A percentile compares a stretch with the other conserved stretches of the same genome.
phyloP scores from a whole-genome alignment of 2,113 vertebrate genomes.

The Bubo scandiacus region DNA sequence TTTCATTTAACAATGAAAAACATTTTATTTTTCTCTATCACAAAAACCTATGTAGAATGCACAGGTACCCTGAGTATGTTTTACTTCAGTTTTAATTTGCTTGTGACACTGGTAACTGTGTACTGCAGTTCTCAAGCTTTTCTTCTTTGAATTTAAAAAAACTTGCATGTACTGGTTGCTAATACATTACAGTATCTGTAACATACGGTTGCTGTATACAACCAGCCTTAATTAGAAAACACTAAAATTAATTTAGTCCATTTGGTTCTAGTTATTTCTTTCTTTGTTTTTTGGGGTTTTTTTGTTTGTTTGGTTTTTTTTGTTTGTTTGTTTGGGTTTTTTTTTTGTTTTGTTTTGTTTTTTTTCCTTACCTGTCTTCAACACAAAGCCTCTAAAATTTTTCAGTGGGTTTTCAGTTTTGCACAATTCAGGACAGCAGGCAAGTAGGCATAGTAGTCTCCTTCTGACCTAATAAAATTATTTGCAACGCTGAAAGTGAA shows the following conservation, averaged over 20 bases:
- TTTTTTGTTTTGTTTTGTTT: not conserved
- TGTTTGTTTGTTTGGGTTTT: too few relatives aligned
- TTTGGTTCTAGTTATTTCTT: not conserved
- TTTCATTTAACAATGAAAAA: not conserved
- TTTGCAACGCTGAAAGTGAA: not conserved
- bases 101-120: not conserved
- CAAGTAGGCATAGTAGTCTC: not conserved
- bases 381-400: not conserved
- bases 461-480: not conserved
- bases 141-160: not conserved
- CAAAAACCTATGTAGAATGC: not conserved
- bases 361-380: not conserved
- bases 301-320: too few relatives aligned
- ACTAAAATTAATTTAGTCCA: not conserved
- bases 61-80: not conserved
- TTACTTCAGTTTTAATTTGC: not conserved
- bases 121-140: not conserved
- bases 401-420: not conserved
- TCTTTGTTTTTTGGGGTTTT: not conserved
- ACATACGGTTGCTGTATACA: not conserved
- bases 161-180: not conserved
- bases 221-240: not conserved
- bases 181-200: not conserved
- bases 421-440: not conserved
- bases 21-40: not conserved